Conservation (phyloP, 1,140 invertebrate genomes). For the Drosophila nigrodunni region DNA sequence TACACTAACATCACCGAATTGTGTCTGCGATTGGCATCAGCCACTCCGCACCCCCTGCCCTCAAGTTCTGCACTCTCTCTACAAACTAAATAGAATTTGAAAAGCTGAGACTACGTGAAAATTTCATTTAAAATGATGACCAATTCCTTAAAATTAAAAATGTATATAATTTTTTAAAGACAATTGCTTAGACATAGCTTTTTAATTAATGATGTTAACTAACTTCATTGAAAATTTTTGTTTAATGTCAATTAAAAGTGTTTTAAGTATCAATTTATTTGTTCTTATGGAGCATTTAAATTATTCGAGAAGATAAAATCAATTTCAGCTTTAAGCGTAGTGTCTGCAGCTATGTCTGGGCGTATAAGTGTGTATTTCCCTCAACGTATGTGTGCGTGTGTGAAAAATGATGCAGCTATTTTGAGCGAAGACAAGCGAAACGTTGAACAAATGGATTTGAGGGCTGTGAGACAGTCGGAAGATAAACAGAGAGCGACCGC, state of each 20-base stretch:
- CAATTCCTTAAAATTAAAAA: no score
- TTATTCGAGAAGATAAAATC: background rate
- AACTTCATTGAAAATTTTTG: no score
- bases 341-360: background rate
- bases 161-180: no score
- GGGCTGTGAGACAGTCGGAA: slow-evolving; percentile 7
- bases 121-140: background rate
- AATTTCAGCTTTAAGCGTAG: slow-evolving; percentile 6
- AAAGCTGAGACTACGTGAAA: background rate
- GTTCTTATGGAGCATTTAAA: no score
- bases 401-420: slow-evolving; percentile 7
- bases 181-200: no score
- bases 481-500: slow-evolving; percentile 44
- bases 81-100: slow-evolving; percentile 1
- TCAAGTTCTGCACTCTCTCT: background rate
- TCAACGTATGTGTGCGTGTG: background rate
- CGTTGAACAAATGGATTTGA: background rate
- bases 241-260: no score
- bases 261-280: no score
- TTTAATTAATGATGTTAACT: no score
- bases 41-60: no score
- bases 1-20: slow-evolving; percentile 6
- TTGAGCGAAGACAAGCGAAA: slow-evolving; percentile 10
- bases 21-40: slow-evolving; percentile 4
- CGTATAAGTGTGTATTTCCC: background rate